These are phyloP conservation scores for Pogonus chalceus DNA, from an alignment of 1,140 invertebrate species.

Conservation along the genomic window DNA sequence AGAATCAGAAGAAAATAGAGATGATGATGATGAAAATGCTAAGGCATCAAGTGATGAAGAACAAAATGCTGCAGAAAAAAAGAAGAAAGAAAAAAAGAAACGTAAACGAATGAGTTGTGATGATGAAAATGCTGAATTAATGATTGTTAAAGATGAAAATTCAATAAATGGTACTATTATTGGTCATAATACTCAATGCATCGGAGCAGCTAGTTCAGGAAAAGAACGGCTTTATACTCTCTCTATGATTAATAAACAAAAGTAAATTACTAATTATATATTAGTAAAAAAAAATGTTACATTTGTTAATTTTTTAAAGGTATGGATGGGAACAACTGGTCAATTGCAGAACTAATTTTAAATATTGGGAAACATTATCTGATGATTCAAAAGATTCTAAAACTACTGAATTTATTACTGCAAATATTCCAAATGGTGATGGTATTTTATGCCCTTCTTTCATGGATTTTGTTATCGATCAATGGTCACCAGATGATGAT, in stretches of 20 bases:
- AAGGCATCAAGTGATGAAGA: slow-evolving; percentile 27
- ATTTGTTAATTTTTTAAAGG: too few relatives aligned
- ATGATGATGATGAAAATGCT: slow-evolving; percentile 34
- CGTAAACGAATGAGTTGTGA: slow-evolving; percentile 13
- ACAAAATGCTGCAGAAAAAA: slow-evolving; percentile 16
- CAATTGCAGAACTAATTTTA: not conserved
- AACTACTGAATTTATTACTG: not conserved
- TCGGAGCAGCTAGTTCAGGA: not conserved
- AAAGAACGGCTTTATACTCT: not conserved
- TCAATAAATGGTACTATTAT: not conserved
- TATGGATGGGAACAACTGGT: not conserved
- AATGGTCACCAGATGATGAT: slow-evolving; percentile 43
- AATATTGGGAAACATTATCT: not conserved
- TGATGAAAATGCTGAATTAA: slow-evolving; percentile 20
- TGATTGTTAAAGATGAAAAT: slow-evolving; percentile 5
- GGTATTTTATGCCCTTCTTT: slow-evolving; percentile 24
- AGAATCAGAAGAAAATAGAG: slow-evolving; percentile 23
- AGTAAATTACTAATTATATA: too few relatives aligned
- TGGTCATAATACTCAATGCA: not conserved
- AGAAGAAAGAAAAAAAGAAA: slow-evolving; percentile 32
- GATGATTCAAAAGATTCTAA: too few relatives aligned
- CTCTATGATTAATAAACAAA: too few relatives aligned
- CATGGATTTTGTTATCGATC: slow-evolving; percentile 38
- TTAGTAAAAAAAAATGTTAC: too few relatives aligned
- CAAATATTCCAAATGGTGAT: not conserved